These are phyloP conservation scores for Thymelicus acteon DNA, from an alignment of 2,888 invertebrate species.

Conservation along the genomic window DNA sequence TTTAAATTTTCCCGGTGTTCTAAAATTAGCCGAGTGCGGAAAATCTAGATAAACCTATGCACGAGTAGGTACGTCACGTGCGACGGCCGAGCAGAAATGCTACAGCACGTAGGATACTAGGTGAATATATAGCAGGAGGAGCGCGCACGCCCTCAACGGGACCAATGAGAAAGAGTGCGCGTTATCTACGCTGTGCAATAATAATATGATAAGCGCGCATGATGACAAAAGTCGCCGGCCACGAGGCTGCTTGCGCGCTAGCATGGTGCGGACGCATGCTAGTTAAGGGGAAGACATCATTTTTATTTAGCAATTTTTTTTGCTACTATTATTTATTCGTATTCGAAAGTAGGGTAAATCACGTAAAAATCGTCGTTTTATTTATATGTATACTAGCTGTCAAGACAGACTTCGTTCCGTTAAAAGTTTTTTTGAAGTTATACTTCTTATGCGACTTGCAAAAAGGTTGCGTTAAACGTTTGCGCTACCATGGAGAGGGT, in stretches of 20 bases:
- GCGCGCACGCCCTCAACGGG: conserved; percentile 72
- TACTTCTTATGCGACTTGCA: too few species aligned
- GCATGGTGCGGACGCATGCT: conserved; percentile 71
- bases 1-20: conserved; percentile 6
- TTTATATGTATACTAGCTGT: too few species aligned
- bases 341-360: too few species aligned
- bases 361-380: too few species aligned
- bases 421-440: too few species aligned
- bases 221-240: conserved; percentile 61
- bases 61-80: conserved; percentile 53
- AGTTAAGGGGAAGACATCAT: conserved; percentile 59
- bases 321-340: too few species aligned
- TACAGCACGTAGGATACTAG: conserved; percentile 46
- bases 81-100: conserved; percentile 59
- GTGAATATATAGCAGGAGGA: conserved; percentile 67
- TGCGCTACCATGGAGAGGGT: too few species aligned
- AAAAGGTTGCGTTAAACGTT: too few species aligned
- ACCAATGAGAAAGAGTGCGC: conserved; percentile 68
- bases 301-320: not conserved
- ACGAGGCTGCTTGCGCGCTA: conserved; percentile 60
- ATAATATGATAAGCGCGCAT: conserved; percentile 55
- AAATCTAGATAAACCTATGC: not conserved
- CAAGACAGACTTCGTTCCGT: too few species aligned
- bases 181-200: conserved; percentile 49
- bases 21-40: conserved; percentile 12